A percentile compares a stretch with the other conserved stretches of the same genome.
Conservation (phyloP, 2,113 vertebrate species). For the Rynchops niger region DNA sequence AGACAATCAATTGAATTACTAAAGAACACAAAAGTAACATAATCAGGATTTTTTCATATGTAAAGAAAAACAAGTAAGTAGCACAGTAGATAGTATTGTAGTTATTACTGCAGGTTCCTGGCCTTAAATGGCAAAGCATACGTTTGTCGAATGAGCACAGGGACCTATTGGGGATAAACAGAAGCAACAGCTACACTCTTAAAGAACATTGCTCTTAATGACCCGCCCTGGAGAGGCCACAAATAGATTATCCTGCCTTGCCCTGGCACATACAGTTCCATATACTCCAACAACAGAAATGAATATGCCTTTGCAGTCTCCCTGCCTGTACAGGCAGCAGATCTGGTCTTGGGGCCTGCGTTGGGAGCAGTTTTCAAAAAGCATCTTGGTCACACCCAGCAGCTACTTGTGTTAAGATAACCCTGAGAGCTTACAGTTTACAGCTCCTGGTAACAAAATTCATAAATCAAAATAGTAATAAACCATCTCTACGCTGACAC, state of each 20-base stretch:
- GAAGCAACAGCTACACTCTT: background rate
- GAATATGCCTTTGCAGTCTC: background rate
- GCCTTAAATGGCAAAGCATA: background rate
- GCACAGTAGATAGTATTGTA: background rate
- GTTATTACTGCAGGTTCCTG: background rate
- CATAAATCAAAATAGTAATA: background rate
- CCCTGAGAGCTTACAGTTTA: background rate
- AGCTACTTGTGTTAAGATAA: background rate
- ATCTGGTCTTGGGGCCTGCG: background rate
- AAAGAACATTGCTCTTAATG: background rate
- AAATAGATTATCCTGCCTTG: background rate
- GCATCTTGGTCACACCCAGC: background rate
- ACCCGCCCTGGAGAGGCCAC: background rate
- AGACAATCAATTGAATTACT: background rate
- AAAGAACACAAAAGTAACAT: background rate
- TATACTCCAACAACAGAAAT: background rate
- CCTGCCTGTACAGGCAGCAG: background rate
- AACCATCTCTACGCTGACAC: background rate
- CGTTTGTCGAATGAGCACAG: background rate
- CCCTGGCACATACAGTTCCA: background rate
- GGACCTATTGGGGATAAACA: background rate
- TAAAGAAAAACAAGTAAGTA: background rate
- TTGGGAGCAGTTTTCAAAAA: background rate
- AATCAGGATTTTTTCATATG: background rate
- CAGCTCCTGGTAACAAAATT: background rate